Conservation (phyloP, 2,113 vertebrate genomes). For the Zosterops hypoxanthus region DNA sequence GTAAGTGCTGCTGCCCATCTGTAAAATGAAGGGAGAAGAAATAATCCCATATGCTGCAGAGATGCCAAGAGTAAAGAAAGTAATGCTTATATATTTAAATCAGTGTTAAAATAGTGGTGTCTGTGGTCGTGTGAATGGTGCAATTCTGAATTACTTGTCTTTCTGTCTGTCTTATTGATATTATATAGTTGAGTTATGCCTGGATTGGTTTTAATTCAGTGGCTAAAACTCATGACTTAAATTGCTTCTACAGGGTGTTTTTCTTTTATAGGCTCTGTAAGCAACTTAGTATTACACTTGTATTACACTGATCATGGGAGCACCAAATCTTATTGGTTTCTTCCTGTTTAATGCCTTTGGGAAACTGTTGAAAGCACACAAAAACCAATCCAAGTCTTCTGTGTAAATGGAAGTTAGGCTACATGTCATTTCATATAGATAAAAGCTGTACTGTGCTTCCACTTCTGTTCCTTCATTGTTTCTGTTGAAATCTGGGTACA, state of each 20-base stretch:
- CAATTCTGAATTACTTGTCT: not conserved
- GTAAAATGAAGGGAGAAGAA: not conserved
- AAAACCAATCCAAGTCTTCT: not conserved
- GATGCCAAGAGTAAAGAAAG: not conserved
- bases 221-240: not conserved
- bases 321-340: not conserved
- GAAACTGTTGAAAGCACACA: not conserved
- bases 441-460: not conserved
- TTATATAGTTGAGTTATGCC: not conserved
- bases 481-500: not conserved
- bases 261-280: not conserved
- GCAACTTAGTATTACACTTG: not conserved
- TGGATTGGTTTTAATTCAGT: not conserved
- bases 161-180: not conserved
- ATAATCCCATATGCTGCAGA: not conserved
- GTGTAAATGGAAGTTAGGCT: not conserved
- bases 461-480: not conserved
- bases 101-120: not conserved
- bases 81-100: not conserved
- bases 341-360: not conserved
- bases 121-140: not conserved
- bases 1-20: fast-evolving
- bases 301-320: not conserved
- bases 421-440: not conserved
- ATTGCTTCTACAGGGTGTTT: not conserved